These are phyloP conservation scores for Drosophila anomelani DNA, from an alignment of 2,888 invertebrate species.

Conservation along the genomic window DNA sequence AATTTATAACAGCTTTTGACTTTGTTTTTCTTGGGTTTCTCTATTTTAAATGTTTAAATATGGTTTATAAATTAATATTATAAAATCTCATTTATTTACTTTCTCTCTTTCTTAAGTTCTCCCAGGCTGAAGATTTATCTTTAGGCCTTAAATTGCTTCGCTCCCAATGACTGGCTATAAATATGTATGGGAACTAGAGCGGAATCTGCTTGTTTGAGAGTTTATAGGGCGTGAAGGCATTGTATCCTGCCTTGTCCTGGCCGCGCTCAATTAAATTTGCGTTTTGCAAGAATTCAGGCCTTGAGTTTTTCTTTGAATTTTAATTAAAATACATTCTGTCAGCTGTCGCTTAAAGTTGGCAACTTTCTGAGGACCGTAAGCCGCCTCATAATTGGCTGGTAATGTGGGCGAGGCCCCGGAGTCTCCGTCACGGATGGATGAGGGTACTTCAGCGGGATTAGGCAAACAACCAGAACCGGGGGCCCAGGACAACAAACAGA, in stretches of 20 bases:
- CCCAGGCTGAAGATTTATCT: constrained; percentile 1
- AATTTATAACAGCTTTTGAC: too few species aligned
- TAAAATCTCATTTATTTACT: neutral
- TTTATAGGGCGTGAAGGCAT: constrained; percentile 48
- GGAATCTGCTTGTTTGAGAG: constrained; percentile 35
- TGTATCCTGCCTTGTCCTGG: constrained; percentile 42
- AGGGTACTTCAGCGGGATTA: constrained; percentile 52
- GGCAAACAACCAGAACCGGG: constrained; percentile 55
- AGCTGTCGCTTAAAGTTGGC: constrained; percentile 70
- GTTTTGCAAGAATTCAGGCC: constrained; percentile 19
- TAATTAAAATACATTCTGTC: constrained; percentile 73
- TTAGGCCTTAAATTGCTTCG: constrained; percentile 1
- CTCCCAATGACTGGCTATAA: constrained; percentile 21
- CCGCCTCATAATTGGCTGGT: constrained; percentile 74
- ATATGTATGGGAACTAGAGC: constrained; percentile 25
- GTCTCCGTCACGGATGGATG: constrained; percentile 2
- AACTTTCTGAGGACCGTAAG: constrained; percentile 45
- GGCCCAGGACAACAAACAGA: constrained; percentile 11
- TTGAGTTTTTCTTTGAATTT: constrained; percentile 58
- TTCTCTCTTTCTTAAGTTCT: neutral
- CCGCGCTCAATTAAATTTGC: constrained; percentile 60
- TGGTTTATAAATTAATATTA: neutral
- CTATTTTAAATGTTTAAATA: neutral
- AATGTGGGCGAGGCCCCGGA: constrained; percentile 54
- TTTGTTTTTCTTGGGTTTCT: neutral